A percentile compares a stretch with the other conserved stretches of the same genome.
These are phyloP conservation scores for Nymphalis io DNA, from an alignment of 1,140 invertebrate species.

Conservation along the genomic window DNA sequence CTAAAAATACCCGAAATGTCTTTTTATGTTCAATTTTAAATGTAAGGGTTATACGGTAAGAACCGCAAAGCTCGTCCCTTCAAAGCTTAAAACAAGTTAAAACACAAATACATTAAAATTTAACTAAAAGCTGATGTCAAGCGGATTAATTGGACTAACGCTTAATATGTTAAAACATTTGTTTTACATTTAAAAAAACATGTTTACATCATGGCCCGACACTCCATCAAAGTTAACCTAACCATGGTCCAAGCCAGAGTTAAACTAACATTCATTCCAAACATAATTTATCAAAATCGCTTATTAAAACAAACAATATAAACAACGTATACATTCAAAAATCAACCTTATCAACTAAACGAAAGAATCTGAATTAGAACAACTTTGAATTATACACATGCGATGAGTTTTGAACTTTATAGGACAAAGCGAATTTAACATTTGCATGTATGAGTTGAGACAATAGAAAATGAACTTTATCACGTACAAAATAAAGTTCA, in stretches of 20 bases:
- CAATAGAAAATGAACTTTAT: conserved; percentile 2
- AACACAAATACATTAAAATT: no score
- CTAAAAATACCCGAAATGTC: no score
- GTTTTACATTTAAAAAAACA: conserved; percentile 2
- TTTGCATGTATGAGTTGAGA: background rate
- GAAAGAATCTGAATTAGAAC: background rate
- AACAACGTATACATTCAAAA: background rate
- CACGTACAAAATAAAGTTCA: background rate
- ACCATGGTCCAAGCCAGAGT: background rate
- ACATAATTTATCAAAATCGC: conserved; percentile 26
- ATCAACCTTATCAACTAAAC: background rate
- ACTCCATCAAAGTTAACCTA: conserved; percentile 3
- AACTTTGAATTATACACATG: background rate
- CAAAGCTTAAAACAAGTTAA: no score
- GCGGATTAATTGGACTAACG: background rate
- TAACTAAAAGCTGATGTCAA: background rate
- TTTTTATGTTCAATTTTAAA: no score
- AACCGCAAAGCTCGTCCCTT: no score
- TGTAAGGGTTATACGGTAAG: no score
- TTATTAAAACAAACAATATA: conserved; percentile 18
- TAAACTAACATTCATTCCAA: conserved; percentile 4
- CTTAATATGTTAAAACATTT: conserved; percentile 7
- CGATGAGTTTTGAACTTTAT: conserved; percentile 14
- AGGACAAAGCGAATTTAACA: background rate
- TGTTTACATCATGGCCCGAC: background rate